Base-by-base conservation (phyloP, 2,113 vertebrate species). In the Aspiorhynchus laticeps region DNA sequence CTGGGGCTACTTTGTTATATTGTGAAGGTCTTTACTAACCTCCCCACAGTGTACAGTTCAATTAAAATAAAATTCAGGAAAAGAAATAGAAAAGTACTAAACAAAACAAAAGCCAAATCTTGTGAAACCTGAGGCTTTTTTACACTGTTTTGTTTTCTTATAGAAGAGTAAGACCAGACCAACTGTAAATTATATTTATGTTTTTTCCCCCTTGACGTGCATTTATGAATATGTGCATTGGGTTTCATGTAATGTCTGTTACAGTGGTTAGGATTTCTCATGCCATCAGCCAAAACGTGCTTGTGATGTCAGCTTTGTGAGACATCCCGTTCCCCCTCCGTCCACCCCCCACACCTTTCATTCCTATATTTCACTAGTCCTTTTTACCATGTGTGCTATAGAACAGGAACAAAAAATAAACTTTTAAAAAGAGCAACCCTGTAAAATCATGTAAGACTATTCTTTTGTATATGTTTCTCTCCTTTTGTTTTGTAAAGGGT, bases 401-500 rank as follows among this genome's bases (percentile, higher is more conserved):
- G 91, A 88, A 89, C 89, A 89, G 80, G 88, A 41, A 80, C 75
- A 83, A 90, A 78, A 92, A 91, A 88, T 71, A 88, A 92, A 91
- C 91, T 93, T 95, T 94, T 93, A 90, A 94, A 94, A 93, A 92
- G 91, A 88, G 75, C 89, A 93, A 92, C 87, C 91, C 91, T 95
- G 92, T 94, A 93, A 93, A 94, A 90, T 93, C 82, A 93, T 91
- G 90, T 93, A 89, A 92, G 91, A 93, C 89, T 89, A 87, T 95
- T 95, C 91, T 94, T 95, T 94, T 93, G 92, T 93, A 91, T 93
- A 92, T 94, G 65, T 75, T 88, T 94, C 88, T 91, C 81, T 88
- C 91, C 93, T 93, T 87, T 92, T 87, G 92, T 94, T 95, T 95
- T 94, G 91, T 94, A 94, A 95, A 93, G 90, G 89, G 91, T 93